Evolutionary conservation across 2,888 invertebrate species (phyloP), one percentile per base, ranked within the genome.

Genomic region (Ectobius pallidus): DNA sequence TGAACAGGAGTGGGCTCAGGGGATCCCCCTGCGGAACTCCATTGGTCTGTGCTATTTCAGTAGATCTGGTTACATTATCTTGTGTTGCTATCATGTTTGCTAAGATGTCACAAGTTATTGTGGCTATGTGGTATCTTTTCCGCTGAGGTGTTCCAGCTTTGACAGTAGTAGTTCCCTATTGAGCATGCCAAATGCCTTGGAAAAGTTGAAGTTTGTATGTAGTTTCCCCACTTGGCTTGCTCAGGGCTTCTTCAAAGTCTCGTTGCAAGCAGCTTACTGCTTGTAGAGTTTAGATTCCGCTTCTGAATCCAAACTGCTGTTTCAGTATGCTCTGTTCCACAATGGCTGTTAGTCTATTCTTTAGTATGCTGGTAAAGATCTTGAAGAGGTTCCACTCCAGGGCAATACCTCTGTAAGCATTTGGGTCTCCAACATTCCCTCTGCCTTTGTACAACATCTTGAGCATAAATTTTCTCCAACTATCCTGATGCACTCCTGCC

Each of bases 401-500:
- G n/a, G 49, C 49, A 49, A 49, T 49, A 18, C 49, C 49, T n/a
- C 49, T 49, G n/a, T 49, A 49, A n/a, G 16, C 18, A n/a, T 49
- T 49, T 14, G 49, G n/a, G n/a, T n/a, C n/a, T n/a, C n/a, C n/a
- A n/a, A n/a, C n/a, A n/a, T n/a, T n/a, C n/a, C n/a, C n/a, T n/a
- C n/a, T n/a, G n/a, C n/a, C n/a, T n/a, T n/a, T n/a, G n/a, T n/a
- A n/a, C n/a, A n/a, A n/a, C n/a, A n/a, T n/a, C n/a, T n/a, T n/a
- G n/a, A n/a, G n/a, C n/a, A n/a, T n/a, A n/a, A n/a, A n/a, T n/a
- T n/a, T n/a, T n/a, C n/a, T n/a, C n/a, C n/a, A n/a, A n/a, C n/a
- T n/a, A n/a, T n/a, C n/a, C n/a, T n/a, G n/a, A n/a, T n/a, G n/a
- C n/a, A n/a, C n/a, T n/a, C n/a, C n/a, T n/a, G n/a, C n/a, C n/a